These are phyloP conservation scores for Leucosticte australis DNA, from an alignment of 2,113 vertebrate species.

Conservation along the genomic window DNA sequence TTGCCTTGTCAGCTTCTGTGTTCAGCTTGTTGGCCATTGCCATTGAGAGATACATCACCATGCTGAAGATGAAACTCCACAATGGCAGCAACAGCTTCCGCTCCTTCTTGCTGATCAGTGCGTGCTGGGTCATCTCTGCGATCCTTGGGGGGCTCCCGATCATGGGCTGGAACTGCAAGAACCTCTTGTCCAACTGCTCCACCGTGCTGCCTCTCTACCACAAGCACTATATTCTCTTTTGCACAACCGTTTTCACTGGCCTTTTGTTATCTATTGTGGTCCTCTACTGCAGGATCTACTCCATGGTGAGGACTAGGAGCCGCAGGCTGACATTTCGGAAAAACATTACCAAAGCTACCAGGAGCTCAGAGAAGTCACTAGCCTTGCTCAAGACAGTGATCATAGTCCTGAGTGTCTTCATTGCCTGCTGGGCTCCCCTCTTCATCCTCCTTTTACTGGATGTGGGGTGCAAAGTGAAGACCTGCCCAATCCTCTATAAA, in stretches of 20 bases:
- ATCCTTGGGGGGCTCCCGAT: slow-evolving; percentile 88
- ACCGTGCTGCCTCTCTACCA: slow-evolving; percentile 96
- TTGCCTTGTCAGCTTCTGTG: slow-evolving; percentile 92
- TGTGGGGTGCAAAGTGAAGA: slow-evolving; percentile 86
- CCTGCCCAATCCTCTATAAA: slow-evolving; percentile 87
- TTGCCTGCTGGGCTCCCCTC: slow-evolving; percentile 95
- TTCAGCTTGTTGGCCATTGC: slow-evolving; percentile 97
- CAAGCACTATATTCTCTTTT: slow-evolving; percentile 98
- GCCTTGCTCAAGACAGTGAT: slow-evolving; percentile 96
- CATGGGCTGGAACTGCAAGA: slow-evolving; percentile 97
- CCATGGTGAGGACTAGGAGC: slow-evolving; percentile 90
- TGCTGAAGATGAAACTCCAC: slow-evolving; percentile 97
- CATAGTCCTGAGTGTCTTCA: slow-evolving; percentile 95
- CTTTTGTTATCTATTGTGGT: slow-evolving; percentile 92
- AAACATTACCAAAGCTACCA: slow-evolving; percentile 82
- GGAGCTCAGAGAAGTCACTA: slow-evolving; percentile 93
- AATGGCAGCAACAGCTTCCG: slow-evolving; percentile 91
- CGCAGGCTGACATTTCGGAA: slow-evolving; percentile 91
- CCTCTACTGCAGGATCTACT: slow-evolving; percentile 94
- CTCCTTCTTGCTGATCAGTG: slow-evolving; percentile 93
- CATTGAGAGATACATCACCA: slow-evolving; percentile 95
- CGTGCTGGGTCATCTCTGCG: slow-evolving; percentile 90
- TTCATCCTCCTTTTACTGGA: slow-evolving; percentile 95
- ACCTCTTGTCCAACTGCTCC: slow-evolving; percentile 81
- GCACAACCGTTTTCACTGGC: slow-evolving; percentile 92